A percentile compares a stretch with the other conserved stretches of the same genome.
Evolutionary conservation across 2,797 vertebrate species (phyloP).

Genomic region (Hemitrygon akajei): DNA sequence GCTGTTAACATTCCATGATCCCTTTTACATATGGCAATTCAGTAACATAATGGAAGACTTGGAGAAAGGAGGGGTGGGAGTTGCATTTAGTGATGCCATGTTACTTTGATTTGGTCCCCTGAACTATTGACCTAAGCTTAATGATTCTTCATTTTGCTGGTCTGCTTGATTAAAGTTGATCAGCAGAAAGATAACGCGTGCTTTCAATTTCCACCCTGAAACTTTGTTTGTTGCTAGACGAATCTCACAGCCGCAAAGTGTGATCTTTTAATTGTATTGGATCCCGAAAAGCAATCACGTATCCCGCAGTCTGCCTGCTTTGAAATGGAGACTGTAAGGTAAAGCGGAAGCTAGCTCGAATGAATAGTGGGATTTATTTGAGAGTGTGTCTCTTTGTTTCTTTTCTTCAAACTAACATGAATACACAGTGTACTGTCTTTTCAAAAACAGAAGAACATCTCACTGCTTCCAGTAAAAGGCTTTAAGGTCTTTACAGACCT

Average conservation of each 20-base stretch:
- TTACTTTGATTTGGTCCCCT: slow-evolving; percentile 31
- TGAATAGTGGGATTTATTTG: background rate
- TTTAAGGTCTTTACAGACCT: background rate
- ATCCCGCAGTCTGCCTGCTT: background rate
- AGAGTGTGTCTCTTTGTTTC: background rate
- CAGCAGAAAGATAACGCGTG: background rate
- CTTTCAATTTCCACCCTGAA: background rate
- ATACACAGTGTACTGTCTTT: background rate
- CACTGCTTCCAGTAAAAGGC: background rate
- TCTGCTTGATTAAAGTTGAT: background rate
- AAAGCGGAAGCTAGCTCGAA: background rate
- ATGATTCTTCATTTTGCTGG: background rate
- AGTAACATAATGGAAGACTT: background rate
- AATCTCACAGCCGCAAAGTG: background rate
- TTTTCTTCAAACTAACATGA: background rate
- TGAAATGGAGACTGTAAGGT: background rate
- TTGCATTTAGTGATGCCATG: background rate
- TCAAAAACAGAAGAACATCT: background rate
- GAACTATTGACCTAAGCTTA: background rate
- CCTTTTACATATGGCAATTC: background rate
- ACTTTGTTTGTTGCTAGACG: background rate
- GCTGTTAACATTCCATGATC: background rate
- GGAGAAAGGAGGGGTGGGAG: background rate
- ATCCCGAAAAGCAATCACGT: background rate
- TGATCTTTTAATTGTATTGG: slow-evolving; percentile 15